These are phyloP conservation scores for Agapornis roseicollis DNA, from an alignment of 2,113 vertebrate species.

Conservation along the genomic window DNA sequence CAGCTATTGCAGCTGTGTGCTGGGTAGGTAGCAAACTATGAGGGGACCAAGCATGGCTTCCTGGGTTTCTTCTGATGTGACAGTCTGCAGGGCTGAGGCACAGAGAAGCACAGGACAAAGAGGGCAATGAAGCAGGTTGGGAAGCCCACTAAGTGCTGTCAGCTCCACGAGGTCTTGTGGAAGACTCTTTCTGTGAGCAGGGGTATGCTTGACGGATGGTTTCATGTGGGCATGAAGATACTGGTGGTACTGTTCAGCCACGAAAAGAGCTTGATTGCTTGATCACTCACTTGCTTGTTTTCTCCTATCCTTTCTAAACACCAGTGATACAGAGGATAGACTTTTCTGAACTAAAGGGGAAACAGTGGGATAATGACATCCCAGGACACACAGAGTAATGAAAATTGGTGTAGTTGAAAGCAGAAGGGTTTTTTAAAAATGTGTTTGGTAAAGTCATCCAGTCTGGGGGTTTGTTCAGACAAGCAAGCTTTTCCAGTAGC, in stretches of 20 bases:
- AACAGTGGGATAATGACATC: background rate
- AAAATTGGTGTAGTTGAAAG: background rate
- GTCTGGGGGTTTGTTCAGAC: background rate
- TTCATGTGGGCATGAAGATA: fast-evolving
- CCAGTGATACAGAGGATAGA: background rate
- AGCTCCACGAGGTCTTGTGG: fast-evolving
- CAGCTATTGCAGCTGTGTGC: background rate
- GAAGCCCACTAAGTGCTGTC: fast-evolving
- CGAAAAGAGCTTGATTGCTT: background rate
- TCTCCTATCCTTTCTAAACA: background rate
- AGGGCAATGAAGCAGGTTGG: background rate
- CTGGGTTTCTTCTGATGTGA: background rate
- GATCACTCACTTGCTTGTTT: background rate
- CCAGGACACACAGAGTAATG: background rate
- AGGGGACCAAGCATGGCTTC: background rate
- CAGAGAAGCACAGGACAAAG: background rate
- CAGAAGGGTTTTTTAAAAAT: fast-evolving
- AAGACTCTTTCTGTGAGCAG: background rate
- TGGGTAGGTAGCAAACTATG: background rate
- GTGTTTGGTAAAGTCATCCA: background rate
- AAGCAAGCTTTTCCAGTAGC: background rate
- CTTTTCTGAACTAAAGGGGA: background rate
- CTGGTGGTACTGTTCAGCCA: background rate
- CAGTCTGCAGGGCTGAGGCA: background rate
- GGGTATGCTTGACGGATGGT: too few species aligned